Base-by-base conservation (phyloP, 2,113 vertebrate species). In the Nibea coibor region DNA sequence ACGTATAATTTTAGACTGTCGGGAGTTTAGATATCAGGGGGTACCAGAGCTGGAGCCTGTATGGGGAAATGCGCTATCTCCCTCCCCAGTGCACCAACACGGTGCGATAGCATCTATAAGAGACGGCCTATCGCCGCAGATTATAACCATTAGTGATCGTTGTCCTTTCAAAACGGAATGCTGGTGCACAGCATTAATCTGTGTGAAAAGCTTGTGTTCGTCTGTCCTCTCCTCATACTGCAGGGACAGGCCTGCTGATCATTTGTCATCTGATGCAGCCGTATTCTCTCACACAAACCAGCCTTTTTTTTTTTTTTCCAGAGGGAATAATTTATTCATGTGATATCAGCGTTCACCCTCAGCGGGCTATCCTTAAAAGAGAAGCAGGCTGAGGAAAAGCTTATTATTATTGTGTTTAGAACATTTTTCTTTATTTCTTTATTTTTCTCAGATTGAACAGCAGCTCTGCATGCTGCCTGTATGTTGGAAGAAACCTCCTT, bases 71-170 rank as follows among this genome's bases (percentile, higher is more conserved):
- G 74, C 62, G 75, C 87, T 93, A 93, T 94, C 93, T 92, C 77
- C 62, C 39, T 81, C 80, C 75, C 66, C 89, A 88, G 92, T 31
- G 85, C 79, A 24, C 84, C 82, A 85, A 74, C 85, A 76, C 63
- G 76, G 28, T 8, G 85, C 51, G 92, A 93, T 93, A 90, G 61
- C 70, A 94, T 93, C 93, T 82, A 8, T 20, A 51, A 77, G 86
- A 76, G 78, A 63, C 78, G 58, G 82, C 78, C 86, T 81, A 92
- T 91, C 75, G 64, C 70, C 72, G 69, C 54, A 85, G 86, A 92
- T 92, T 91, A 93, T 72, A 85, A 86, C 88, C 89, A 92, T 92
- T 92, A 94, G 86, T 77, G 92, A 89, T 84, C 73, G 86, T 87
- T 86, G 91, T 88, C 90, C 90, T 91, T 88, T 89, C 89, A 16